These are phyloP conservation scores for Coregonus ussuriensis DNA, from an alignment of 2,797 vertebrate species.

Conservation along the genomic window DNA sequence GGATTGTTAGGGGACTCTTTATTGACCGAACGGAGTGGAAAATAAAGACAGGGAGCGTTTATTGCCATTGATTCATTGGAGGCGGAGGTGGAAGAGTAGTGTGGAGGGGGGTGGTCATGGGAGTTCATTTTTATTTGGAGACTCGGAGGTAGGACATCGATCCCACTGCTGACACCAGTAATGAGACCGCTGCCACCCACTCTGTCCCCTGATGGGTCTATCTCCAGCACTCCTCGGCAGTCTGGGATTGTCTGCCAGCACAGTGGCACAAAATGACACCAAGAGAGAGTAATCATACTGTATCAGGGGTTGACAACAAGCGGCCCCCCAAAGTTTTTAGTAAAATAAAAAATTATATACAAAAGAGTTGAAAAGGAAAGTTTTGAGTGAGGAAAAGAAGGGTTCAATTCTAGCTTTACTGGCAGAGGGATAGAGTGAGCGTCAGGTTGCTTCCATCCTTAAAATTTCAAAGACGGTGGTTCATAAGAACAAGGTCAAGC, in stretches of 20 bases:
- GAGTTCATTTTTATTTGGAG: conserved; percentile 40
- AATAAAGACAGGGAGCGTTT: conserved; percentile 27
- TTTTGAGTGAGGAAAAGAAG: no score
- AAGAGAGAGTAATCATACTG: background rate
- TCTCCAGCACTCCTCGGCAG: background rate
- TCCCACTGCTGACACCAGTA: conserved; percentile 53
- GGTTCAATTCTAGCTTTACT: no score
- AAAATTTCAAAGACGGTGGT: no score
- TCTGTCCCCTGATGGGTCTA: background rate
- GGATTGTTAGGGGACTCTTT: conserved; percentile 22
- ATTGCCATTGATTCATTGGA: conserved; percentile 58
- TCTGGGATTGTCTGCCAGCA: background rate
- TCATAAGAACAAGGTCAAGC: no score
- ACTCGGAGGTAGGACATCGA: conserved; percentile 37
- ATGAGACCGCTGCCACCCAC: conserved; percentile 35
- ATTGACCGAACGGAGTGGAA: conserved; percentile 35
- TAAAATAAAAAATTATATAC: no score
- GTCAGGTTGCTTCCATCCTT: no score
- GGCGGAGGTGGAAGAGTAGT: background rate
- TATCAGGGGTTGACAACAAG: background rate
- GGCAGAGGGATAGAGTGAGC: no score
- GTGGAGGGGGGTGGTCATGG: conserved; percentile 24
- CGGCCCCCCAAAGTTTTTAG: no score
- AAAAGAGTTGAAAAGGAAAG: no score
- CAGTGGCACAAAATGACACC: background rate